Conservation (phyloP, 2,113 vertebrate species). For the Lates calcarifer region DNA sequence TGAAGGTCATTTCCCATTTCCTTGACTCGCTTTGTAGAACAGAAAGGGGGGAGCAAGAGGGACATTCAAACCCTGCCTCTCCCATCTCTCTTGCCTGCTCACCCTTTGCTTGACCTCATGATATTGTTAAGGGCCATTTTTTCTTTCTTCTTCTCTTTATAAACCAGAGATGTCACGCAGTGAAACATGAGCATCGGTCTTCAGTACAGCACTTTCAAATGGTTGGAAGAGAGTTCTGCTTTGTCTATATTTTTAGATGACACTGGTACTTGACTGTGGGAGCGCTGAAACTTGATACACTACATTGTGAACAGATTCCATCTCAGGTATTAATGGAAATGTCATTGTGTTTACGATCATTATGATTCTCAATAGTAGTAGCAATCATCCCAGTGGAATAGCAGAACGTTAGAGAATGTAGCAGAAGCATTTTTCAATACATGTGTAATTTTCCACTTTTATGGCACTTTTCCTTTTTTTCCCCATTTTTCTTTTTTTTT, state of each 20-base stretch:
- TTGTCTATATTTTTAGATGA: neutral
- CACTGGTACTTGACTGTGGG: neutral
- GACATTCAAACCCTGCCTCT: neutral
- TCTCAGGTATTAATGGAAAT: neutral
- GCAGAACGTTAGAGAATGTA: no score
- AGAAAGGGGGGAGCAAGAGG: neutral
- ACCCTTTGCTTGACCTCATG: neutral
- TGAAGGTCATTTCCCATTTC: slow-evolving; percentile 38
- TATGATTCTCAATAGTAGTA: neutral
- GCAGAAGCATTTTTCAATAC: no score
- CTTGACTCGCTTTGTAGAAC: slow-evolving; percentile 3
- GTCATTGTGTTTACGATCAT: neutral
- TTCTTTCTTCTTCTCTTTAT: neutral
- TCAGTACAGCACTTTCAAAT: neutral
- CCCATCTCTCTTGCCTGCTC: neutral
- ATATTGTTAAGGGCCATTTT: no score
- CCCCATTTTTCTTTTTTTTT: no score
- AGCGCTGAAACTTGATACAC: neutral
- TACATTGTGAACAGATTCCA: neutral
- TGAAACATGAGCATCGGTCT: neutral
- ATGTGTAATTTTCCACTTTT: no score
- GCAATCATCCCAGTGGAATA: neutral
- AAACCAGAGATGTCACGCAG: slow-evolving; percentile 7
- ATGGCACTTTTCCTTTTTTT: no score
- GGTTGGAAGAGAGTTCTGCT: neutral